Base-by-base conservation (phyloP, 2,888 invertebrate species). In the Sinohyriopsis cumingii region DNA sequence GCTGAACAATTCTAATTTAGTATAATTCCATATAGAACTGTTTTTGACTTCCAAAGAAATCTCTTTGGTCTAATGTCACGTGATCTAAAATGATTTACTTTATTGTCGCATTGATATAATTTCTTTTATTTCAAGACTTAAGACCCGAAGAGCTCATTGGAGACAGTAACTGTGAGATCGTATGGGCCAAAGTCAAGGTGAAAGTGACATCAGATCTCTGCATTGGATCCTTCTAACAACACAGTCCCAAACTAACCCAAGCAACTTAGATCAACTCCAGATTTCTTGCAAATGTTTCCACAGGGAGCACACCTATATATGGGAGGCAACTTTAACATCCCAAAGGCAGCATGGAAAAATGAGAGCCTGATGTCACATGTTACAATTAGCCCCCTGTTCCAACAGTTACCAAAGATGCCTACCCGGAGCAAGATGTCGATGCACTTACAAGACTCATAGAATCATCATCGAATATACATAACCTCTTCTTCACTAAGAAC, bases 401-500 rank as follows among this genome's bases (percentile, higher is more conserved):
- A 67, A n/a, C 55, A 56, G 25, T 45, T 67, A 20, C 28, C 5
- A 67, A 59, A 20, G 60, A 67, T 45, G n/a, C 22, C n/a, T 67
- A 20, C 24, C 20, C 61, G 19, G 60, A 67, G 5, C 60, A 67
- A 45, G 61, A 55, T 19, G 67, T 67, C 6, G 20, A 6, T 5
- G 59, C 56, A 24, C 60, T 61, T 15, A 60, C 59, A 22, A 25
- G 54, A 33, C 15, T 53, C 20, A 67, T 25, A 22, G 60, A 60
- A 6, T 3, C 59, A 5, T 18, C 28, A 18, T 22, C 67, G 2
- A 67, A 53, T 28, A 45, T 67, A 20, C 55, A 61, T 7, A 63
- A 56, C n/a, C 28, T 67, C 24, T 56, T 67, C 45, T 67, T 62
- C 55, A 55, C 62, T 18, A 67, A 67, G 2, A 67, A 67, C n/a